Percentiles rank a stretch among this genome's conserved stretches.
Conservation (phyloP, 2,797 vertebrate genomes). For the Hydrocynus forskahlii region DNA sequence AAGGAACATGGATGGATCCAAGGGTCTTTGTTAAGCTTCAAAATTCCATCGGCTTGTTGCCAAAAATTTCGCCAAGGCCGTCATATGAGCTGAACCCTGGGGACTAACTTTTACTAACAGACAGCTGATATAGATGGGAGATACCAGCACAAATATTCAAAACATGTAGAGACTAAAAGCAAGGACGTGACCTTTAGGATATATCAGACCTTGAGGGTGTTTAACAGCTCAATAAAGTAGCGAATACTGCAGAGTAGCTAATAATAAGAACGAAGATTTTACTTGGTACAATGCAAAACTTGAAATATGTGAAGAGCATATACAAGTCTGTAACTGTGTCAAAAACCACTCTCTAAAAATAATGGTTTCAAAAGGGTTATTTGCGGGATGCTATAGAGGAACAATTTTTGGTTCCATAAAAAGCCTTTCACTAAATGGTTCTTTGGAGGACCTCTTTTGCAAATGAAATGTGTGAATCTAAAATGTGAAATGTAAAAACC, state of each 20-base stretch:
- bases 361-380: too few relatives aligned
- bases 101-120: background rate
- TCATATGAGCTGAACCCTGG: background rate
- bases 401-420: too few relatives aligned
- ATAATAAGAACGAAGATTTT: constrained; percentile 11
- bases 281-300: too few relatives aligned
- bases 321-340: background rate
- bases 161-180: background rate
- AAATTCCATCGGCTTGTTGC: background rate
- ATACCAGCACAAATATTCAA: background rate
- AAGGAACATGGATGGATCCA: constrained; percentile 17
- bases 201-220: background rate
- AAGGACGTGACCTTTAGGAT: background rate
- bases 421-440: too few relatives aligned
- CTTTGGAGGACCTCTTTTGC: too few relatives aligned
- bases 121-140: background rate
- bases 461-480: too few relatives aligned
- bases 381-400: background rate
- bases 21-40: constrained; percentile 2
- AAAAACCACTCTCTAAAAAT: too few relatives aligned
- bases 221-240: background rate
- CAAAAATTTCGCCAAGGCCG: background rate
- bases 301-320: background rate
- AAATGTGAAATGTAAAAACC: too few relatives aligned
- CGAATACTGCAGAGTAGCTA: background rate